Evolutionary conservation across 2,888 invertebrate species (phyloP).

Genomic region (Celastrina argiolus): DNA sequence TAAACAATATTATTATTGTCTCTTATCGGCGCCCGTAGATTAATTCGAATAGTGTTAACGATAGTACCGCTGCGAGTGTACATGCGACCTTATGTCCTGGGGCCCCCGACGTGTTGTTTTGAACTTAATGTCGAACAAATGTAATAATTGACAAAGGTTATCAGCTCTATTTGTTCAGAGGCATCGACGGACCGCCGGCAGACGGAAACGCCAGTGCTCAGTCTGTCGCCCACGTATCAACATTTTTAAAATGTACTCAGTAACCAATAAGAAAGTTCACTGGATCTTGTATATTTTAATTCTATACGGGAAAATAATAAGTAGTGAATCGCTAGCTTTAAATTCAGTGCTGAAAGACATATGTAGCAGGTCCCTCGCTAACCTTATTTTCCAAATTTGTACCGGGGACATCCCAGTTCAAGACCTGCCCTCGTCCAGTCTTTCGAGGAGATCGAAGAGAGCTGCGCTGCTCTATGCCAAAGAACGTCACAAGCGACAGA

Average conservation of each 20-base stretch:
- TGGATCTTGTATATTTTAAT: constrained; percentile 45
- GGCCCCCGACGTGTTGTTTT: constrained; percentile 65
- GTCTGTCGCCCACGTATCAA: constrained; percentile 40
- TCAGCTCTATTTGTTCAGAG: constrained; percentile 65
- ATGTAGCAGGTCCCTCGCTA: constrained; percentile 52
- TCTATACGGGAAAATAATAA: constrained; percentile 42
- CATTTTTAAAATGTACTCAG: constrained; percentile 45
- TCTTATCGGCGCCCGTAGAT: constrained; percentile 8
- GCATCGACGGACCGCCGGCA: constrained; percentile 49
- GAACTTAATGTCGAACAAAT: constrained; percentile 63
- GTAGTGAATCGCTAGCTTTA: constrained; percentile 46
- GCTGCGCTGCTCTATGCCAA: constrained; percentile 45
- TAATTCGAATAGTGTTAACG: constrained; percentile 9
- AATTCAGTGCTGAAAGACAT: constrained; percentile 45
- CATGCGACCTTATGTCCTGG: constrained; percentile 33
- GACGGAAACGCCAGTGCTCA: constrained; percentile 63
- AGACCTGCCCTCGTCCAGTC: constrained; percentile 42
- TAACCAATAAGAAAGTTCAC: constrained; percentile 40
- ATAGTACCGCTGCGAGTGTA: constrained; percentile 27
- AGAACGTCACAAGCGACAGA: constrained; percentile 48
- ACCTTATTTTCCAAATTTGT: constrained; percentile 51
- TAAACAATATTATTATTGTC: constrained; percentile 18
- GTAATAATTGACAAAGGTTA: constrained; percentile 70
- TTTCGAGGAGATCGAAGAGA: constrained; percentile 49
- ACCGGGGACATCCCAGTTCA: constrained; percentile 43